Evolutionary conservation across 2,797 vertebrate species (phyloP), one percentile per base, ranked within the genome.

Genomic region (Pelobates cultripes): DNA sequence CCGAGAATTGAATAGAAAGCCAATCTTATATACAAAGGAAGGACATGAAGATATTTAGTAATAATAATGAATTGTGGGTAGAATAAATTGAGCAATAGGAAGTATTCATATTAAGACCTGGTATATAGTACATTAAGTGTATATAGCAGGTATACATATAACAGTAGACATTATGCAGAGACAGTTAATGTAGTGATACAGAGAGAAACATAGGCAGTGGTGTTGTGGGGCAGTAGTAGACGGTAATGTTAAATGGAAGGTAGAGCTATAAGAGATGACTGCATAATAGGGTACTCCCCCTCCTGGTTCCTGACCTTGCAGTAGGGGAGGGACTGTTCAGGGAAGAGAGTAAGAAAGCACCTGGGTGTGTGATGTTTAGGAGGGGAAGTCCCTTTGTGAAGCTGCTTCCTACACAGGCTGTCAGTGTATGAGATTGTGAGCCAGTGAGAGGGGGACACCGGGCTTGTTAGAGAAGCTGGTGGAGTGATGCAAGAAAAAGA

Each of bases 261-360:
- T 55, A 28, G 51, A 73, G 71, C 51, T 66, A 44, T 44, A 76
- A 70, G 80, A 47, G 68, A 70, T 2, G 51, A 15, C 43, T 67
- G 4, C 43, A 45, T 47, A 63, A 47, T 61, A 17, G 67, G 43
- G 69, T 81, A 43, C 40, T 73, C 66, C 42, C 72, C 17, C n/a
- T 43, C 55, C 72, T 79, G 15, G 57, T 75, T 79, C 67, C 57
- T 78, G 61, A 7, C 61, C 61, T 55, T 66, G 42, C 15, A 47
- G 3, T 57, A 67, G 66, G 57, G 82, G 82, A 71, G 82, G 81
- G 40, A 71, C 55, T 43, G 43, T 78, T 78, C 76, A 83, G 81
- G 82, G 82, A 83, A 83, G 43, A 73, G 69, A 15, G 57, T 55
- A 77, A 79, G 72, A 83, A 83, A 83, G 82, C 77, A 83, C 82